Evolutionary conservation across 2,113 vertebrate genomes (phyloP), one percentile per base, ranked within the genome.

Genomic region (Phyllostomus hastatus): DNA sequence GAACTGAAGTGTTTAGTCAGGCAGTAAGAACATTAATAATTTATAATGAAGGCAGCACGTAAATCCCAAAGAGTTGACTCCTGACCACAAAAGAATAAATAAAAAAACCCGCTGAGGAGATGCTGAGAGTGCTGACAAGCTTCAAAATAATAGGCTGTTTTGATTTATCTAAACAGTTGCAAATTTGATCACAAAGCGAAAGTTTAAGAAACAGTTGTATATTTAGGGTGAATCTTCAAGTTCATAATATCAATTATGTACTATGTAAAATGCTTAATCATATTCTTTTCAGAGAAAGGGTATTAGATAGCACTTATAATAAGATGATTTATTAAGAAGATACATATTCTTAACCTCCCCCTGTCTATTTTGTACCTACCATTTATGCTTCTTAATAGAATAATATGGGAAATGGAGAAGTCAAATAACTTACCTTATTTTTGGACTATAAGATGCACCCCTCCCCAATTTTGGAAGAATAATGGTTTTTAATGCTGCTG

Each of bases 51-150:
- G 14, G 26, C 22, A 90, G 72, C 57, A 67, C 54, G 61, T 57
- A 79, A 59, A 96, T 26, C 41, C 28, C 3, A 78, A 89, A 52
- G 28, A 90, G 70, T 31, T 95, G 69, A 72, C 38, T 83, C 61
- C 76, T 10, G 3, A 75, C 3, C 20, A 84, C 35, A 91, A 70
- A 85, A 94, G 76, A 93, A 84, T 57, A 93, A 82, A 96, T 85
- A 43, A 88, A 81, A 78, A 84, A 85, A 54, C 16, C 33, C 81
- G 33, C 35, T 67, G 54, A 94, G 20, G 61, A 52, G 84, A 92
- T 79, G 10, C 33, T 88, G 41, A 84, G 52, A 61, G 15, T 79
- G 24, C 67, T 33, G 64, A 92, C 59, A n/a, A 92, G 5, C 22
- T 79, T 75, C 17, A 79, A 69, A 93, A 92, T 67, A 90, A 46